Percentiles rank a stretch among this genome's conserved stretches.
Conservation (phyloP, 2,888 invertebrate genomes). For the Glyphotaelius pellucidus region DNA sequence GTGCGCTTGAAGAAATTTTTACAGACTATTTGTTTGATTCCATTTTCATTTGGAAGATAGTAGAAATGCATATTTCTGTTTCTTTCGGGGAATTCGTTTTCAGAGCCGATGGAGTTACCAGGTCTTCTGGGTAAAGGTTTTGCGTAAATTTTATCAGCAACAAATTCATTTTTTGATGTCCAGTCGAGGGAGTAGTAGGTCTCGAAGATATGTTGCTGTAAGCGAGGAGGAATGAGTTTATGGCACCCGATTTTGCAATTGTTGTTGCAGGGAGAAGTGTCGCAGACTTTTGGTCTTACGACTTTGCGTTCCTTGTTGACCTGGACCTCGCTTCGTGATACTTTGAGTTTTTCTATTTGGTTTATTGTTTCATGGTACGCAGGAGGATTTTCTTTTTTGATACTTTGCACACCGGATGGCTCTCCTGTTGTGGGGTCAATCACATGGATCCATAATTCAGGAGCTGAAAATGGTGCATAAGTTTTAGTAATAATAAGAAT, state of each 20-base stretch:
- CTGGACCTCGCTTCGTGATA: not conserved
- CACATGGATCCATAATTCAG: not conserved
- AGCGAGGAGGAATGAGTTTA: constrained; percentile 5
- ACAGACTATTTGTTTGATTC: constrained; percentile 18
- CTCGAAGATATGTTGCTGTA: not conserved
- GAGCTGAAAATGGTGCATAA: not conserved
- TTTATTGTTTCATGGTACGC: not conserved
- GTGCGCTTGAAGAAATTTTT: constrained; percentile 23
- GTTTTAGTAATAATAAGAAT: too few species aligned
- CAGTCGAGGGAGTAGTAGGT: constrained; percentile 37
- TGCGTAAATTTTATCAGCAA: not conserved
- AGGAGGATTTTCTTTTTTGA: not conserved
- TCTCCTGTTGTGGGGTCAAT: not conserved
- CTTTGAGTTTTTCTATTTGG: constrained; percentile 18
- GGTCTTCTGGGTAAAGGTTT: constrained; percentile 4
- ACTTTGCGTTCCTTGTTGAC: not conserved
- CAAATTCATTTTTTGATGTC: constrained; percentile 38
- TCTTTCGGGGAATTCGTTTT: not conserved
- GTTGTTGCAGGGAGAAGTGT: not conserved
- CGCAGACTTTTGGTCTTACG: constrained; percentile 22
- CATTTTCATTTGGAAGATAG: constrained; percentile 36
- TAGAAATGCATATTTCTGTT: not conserved
- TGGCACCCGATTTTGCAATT: constrained; percentile 9
- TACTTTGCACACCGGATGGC: not conserved
- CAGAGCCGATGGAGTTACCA: not conserved